A percentile compares a stretch with the other conserved stretches of the same genome.
phyloP scores from a whole-genome alignment of 1,140 invertebrate species.

The Leptopilina boulardi region DNA sequence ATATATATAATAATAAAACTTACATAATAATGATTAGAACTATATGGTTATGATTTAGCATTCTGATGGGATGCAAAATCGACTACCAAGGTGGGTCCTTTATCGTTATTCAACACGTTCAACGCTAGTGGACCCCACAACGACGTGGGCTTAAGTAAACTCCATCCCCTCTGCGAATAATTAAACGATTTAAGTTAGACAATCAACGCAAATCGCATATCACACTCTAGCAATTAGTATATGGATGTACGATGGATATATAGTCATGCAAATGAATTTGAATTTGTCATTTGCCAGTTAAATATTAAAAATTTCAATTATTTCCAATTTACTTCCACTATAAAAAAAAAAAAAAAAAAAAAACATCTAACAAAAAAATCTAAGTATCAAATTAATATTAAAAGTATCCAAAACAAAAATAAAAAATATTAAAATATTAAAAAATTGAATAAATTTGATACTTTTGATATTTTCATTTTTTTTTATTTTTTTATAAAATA shows the following conservation, averaged over 20 bases:
- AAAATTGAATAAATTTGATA: too few species aligned
- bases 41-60: slow-evolving; percentile 2
- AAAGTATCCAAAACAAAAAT: too few species aligned
- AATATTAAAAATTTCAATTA: slow-evolving; percentile 9
- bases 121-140: slow-evolving; percentile 63
- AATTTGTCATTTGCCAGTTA: background rate
- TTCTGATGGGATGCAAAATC: slow-evolving; percentile 29
- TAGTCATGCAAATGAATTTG: background rate
- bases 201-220: slow-evolving; percentile 17
- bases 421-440: too few species aligned
- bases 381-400: too few species aligned
- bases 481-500: background rate
- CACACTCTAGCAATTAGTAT: slow-evolving; percentile 10
- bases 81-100: slow-evolving; percentile 35
- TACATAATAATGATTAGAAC: too few species aligned
- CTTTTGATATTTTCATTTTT: too few species aligned
- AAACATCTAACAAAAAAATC: too few species aligned
- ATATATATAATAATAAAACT: too few species aligned
- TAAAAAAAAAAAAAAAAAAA: too few species aligned
- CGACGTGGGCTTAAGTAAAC: slow-evolving; percentile 63
- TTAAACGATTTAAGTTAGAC: slow-evolving; percentile 47
- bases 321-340: too few species aligned
- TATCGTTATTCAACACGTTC: slow-evolving; percentile 35
- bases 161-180: slow-evolving; percentile 64
- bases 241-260: background rate